Base-by-base conservation (phyloP, 2,113 vertebrate species). In the Siphamia tubifer region DNA sequence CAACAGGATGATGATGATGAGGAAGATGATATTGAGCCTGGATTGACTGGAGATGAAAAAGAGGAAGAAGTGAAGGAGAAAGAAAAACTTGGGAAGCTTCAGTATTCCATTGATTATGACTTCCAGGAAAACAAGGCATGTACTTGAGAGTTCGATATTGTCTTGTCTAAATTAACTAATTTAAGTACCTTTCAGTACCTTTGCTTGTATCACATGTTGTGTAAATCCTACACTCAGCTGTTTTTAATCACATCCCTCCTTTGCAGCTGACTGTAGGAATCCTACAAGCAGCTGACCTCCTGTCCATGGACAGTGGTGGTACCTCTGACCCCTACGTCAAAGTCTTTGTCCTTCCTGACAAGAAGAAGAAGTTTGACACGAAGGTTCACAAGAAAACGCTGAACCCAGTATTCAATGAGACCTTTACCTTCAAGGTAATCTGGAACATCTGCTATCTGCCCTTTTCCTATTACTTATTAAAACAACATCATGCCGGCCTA, bases 341-440 rank as follows among this genome's bases (percentile, higher is more conserved):
- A 78, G 94, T 99, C 68, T 98, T 94, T 67, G 92, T 99, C 47
- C 94, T 99, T 36, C 97, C 97, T 1, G 97, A 99, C 91, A 99
- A 99, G 91, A 99, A 99, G 90, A 98, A 99, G 67, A 98, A 99
- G 79, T 97, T 89, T 0, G 97, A 98, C 89, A 99, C 97, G 70
- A 99, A 99, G 87, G 97, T 99, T 36, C 97, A 99, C 80, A 96
- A 96, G 86, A 99, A 99, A 90, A 99, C 97, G 0, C 94, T 99
- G 58, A 99, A 98, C 71, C 97, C 97, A 1, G 93, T 94, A 77
- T 99, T 98, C 91, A 99, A 99, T 0, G 97, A 99, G 83, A 95
- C 95, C 31, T 99, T 99, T 71, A 91, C 87, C 79, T 99, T 99
- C 89, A 99, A 99, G 95, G 97, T 96, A 77, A 88, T 65, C 31